Conservation (phyloP, 2,797 vertebrate genomes). For the Rhabdomys pumilio region DNA sequence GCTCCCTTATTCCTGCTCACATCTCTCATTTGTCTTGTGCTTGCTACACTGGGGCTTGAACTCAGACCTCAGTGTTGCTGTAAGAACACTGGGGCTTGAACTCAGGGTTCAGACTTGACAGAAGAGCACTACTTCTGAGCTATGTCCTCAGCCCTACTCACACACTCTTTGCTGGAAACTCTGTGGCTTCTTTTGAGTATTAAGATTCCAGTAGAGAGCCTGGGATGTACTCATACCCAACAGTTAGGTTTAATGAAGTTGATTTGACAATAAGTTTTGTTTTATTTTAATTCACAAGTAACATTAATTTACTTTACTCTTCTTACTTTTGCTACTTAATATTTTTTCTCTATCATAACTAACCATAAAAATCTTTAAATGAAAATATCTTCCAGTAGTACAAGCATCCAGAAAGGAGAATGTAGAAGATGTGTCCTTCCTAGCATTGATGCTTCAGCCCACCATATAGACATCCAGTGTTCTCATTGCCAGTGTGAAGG, state of each 20-base stretch:
- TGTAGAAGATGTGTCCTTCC: background rate
- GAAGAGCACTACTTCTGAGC: background rate
- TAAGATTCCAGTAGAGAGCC: background rate
- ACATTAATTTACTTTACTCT: slow-evolving; percentile 10
- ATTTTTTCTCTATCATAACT: slow-evolving; percentile 34
- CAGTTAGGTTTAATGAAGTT: background rate
- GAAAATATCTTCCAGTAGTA: background rate
- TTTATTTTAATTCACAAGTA: background rate
- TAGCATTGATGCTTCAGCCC: background rate
- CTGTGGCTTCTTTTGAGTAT: background rate
- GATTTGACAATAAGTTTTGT: background rate
- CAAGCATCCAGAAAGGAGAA: background rate
- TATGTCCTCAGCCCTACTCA: no score
- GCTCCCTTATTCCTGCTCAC: background rate
- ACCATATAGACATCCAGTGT: background rate
- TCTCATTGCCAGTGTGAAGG: background rate
- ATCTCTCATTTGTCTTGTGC: background rate
- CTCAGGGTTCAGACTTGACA: no score
- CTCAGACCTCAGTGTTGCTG: background rate
- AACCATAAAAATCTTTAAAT: slow-evolving; percentile 3
- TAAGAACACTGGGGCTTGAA: background rate
- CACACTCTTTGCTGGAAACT: background rate
- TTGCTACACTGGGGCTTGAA: background rate
- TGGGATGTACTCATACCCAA: background rate
- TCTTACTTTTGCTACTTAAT: slow-evolving; percentile 15